phyloP scores from a whole-genome alignment of 2,888 invertebrate species.

The Napeogenes inachia region DNA sequence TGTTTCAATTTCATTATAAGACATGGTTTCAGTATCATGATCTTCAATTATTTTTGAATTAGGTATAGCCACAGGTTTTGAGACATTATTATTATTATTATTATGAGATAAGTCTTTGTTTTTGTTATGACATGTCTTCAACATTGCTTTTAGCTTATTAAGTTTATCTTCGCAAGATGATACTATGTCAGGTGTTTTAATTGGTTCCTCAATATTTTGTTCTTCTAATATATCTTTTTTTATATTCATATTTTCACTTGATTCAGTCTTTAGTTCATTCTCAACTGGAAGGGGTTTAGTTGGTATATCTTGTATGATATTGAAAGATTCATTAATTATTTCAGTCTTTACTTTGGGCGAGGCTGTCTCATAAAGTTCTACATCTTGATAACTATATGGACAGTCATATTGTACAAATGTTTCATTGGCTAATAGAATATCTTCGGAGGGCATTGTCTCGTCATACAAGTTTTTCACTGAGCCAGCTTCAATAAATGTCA shows the following conservation, averaged over 20 bases:
- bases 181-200: constrained; percentile 34
- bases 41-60: constrained; percentile 31
- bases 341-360: constrained; percentile 48
- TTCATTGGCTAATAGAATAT: constrained; percentile 48
- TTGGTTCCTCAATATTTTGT: neutral
- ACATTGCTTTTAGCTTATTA: constrained; percentile 51
- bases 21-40: constrained; percentile 32
- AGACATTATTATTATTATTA: constrained; percentile 8
- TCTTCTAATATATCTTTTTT: constrained; percentile 18
- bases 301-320: constrained; percentile 33
- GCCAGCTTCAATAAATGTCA: constrained; percentile 50
- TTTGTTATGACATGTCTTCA: neutral
- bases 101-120: constrained; percentile 2
- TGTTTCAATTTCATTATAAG: constrained; percentile 47
- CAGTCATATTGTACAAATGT: constrained; percentile 46
- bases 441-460: constrained; percentile 60
- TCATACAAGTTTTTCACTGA: constrained; percentile 56
- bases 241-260: constrained; percentile 19
- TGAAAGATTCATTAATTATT: constrained; percentile 35
- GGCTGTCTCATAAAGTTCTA: constrained; percentile 42
- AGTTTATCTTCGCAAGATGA: constrained; percentile 63
- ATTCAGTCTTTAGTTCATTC: constrained; percentile 12
- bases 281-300: constrained; percentile 7
- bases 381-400: constrained; percentile 42
- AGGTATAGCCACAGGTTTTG: constrained; percentile 24